These are phyloP conservation scores for Lepilemur ruficaudatus DNA, from an alignment of 2,797 vertebrate species.

Conservation along the genomic window DNA sequence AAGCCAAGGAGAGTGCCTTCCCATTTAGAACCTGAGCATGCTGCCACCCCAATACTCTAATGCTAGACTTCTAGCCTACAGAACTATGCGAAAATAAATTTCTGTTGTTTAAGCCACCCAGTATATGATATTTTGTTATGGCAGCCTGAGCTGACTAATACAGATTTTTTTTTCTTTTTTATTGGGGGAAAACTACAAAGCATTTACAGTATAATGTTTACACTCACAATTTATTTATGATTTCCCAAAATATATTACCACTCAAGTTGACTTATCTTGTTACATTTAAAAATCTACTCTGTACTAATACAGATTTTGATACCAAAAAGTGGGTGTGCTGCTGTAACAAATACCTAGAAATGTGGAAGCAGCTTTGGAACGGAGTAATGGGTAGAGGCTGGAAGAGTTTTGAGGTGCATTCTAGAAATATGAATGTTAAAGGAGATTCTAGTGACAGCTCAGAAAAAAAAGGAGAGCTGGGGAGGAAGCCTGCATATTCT, in stretches of 20 bases:
- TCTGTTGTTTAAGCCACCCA: neutral
- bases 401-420: neutral
- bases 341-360: neutral
- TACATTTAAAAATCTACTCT: too few species aligned
- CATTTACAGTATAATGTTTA: too few species aligned
- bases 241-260: too few species aligned
- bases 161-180: too few species aligned
- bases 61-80: neutral
- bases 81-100: neutral
- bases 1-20: neutral
- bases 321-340: neutral
- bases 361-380: neutral
- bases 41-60: too few species aligned
- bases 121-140: neutral
- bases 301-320: neutral
- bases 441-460: neutral
- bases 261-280: too few species aligned
- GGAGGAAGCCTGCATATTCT: neutral
- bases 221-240: too few species aligned
- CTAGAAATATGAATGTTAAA: neutral
- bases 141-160: neutral
- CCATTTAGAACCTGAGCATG: too few species aligned
- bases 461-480: neutral
- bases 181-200: too few species aligned
- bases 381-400: neutral